phyloP scores from a whole-genome alignment of 2,113 vertebrate genomes.

The Cyphomyrus discorhynchus region DNA sequence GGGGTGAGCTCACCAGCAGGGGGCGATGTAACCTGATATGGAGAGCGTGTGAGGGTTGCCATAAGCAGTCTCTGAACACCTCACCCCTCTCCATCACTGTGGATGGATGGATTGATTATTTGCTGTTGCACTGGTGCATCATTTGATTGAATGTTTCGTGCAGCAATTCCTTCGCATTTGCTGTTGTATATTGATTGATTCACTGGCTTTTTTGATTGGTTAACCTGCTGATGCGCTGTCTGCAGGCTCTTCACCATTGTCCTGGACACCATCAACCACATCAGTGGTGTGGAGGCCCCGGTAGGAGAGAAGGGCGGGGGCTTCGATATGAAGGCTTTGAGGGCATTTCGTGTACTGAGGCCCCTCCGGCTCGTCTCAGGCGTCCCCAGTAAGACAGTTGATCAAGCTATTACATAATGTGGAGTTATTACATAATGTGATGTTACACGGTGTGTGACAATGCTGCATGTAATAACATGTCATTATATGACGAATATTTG shows the following conservation, averaged over 20 bases:
- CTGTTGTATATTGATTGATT: not conserved
- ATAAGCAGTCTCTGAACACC: not conserved
- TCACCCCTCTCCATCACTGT: not conserved
- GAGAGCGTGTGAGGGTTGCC: not conserved
- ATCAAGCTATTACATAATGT: no score
- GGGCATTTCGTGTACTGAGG: slow-evolving; percentile 77
- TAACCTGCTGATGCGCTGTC: not conserved
- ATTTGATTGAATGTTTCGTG: not conserved
- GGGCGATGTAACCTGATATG: not conserved
- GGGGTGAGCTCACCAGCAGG: slow-evolving; percentile 62
- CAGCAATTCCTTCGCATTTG: not conserved
- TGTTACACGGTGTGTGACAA: no score
- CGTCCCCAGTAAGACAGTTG: slow-evolving; percentile 68
- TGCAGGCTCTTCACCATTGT: slow-evolving; percentile 61
- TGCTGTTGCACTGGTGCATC: not conserved
- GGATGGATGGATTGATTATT: not conserved
- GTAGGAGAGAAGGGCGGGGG: slow-evolving; percentile 70
- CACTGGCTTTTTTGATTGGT: not conserved
- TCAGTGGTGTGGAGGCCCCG: slow-evolving; percentile 63
- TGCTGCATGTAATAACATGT: no score
- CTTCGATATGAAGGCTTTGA: slow-evolving; percentile 78
- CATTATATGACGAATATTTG: no score
- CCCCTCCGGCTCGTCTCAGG: slow-evolving; percentile 80
- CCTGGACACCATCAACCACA: slow-evolving; percentile 75
- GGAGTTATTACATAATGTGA: no score